These are phyloP conservation scores for Paracentrotus lividus DNA, from an alignment of 53 echinoderm and acorn worm species.

Conservation along the genomic window DNA sequence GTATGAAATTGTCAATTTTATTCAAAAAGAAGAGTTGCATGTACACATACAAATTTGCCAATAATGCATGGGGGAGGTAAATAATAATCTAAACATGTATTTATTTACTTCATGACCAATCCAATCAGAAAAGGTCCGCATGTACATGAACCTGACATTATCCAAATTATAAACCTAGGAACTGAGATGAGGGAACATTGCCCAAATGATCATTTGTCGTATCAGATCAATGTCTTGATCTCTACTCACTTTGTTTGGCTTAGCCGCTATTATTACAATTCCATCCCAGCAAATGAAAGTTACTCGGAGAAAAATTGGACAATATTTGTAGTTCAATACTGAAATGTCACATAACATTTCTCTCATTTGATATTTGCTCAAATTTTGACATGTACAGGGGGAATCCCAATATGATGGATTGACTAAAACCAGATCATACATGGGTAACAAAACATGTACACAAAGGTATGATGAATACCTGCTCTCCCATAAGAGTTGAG, in stretches of 20 bases:
- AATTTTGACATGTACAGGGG: constrained; percentile 56
- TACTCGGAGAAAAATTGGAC: background rate
- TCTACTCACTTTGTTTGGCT: constrained; percentile 35
- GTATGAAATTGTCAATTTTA: too few relatives aligned
- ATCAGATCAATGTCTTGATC: background rate
- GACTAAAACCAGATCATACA: too few relatives aligned
- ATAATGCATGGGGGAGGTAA: too few relatives aligned
- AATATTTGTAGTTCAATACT: constrained; percentile 35
- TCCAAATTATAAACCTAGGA: constrained; percentile 15
- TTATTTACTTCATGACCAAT: background rate
- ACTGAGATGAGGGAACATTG: constrained; percentile 46
- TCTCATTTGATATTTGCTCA: constrained; percentile 24
- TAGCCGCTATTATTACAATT: constrained; percentile 63
- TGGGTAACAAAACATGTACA: background rate
- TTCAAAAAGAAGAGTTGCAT: too few relatives aligned
- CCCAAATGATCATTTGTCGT: constrained; percentile 53
- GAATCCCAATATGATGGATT: background rate
- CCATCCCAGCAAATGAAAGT: constrained; percentile 11
- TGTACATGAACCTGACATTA: background rate
- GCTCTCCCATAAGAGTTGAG: too few relatives aligned
- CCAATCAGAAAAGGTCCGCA: background rate
- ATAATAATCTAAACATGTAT: background rate
- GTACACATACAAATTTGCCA: too few relatives aligned
- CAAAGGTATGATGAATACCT: too few relatives aligned
- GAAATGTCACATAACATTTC: constrained; percentile 60